Evolutionary conservation across 2,797 vertebrate genomes (phyloP), one percentile per base, ranked within the genome.

Genomic region (Sebastes alutus): DNA sequence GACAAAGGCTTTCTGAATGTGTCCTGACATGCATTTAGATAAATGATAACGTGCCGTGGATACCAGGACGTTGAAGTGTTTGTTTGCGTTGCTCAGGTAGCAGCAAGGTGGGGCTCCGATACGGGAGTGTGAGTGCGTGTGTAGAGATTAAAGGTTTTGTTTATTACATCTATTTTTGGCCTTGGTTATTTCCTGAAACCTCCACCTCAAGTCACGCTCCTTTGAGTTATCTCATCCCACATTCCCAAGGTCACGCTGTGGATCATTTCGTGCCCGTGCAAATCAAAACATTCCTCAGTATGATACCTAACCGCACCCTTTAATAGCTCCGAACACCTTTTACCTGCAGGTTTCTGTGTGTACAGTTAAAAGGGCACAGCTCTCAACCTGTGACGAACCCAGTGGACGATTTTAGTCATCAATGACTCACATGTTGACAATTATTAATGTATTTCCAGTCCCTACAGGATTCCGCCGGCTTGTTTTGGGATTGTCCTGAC

Each of bases 31-130:
- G 42, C 4, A 46, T 38, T n/a, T 35, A 0, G 1, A 18, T 29
- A 65, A 32, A 30, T 52, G 49, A 52, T 52, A 3, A 25, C 25
- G 22, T 63, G 1, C 11, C 7, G 13, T 27, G 23, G 27, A 78
- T 10, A 81, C 22, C 2, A 35, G 25, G 32, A 67, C 2, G 8
- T 23, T 14, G 22, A 33, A 38, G 52, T 86, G 67, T 86, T 75
- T 92, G 87, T 78, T 77, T 88, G 83, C n/a, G n/a, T 84, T 80
- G 78, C 84, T 78, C 80, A 78, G 89, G 83, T 79, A 56, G 20
- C 1, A 71, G 7, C 73, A 55, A 76, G 88, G 89, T 55, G 86
- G 52, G 72, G 80, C 75, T 72, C 22, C 0, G 0, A 59, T 25
- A 38, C 1, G 2, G 67, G 70, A 7, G 29, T 23, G 49, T 63